These are phyloP conservation scores for Colletes gigas DNA, from an alignment of 1,140 invertebrate species.

Conservation along the genomic window DNA sequence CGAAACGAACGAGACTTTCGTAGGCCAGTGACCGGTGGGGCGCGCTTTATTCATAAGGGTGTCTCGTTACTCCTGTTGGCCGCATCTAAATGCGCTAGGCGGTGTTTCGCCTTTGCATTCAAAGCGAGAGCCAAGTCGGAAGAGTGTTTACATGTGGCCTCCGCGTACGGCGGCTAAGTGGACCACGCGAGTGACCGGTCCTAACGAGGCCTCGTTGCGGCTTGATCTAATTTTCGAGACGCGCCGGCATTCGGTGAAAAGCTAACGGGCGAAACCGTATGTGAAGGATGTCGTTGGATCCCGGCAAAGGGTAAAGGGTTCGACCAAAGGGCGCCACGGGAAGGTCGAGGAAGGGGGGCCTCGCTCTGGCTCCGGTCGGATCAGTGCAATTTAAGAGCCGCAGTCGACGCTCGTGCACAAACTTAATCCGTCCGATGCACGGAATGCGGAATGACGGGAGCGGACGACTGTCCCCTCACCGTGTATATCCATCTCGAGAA, in stretches of 20 bases:
- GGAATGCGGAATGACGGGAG: slow-evolving; percentile 53
- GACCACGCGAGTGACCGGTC: slow-evolving; percentile 40
- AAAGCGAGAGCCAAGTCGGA: slow-evolving; percentile 31
- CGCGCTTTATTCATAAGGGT: not conserved
- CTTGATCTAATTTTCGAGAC: slow-evolving; percentile 56
- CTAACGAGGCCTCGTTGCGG: slow-evolving; percentile 60
- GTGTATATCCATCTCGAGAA: slow-evolving; percentile 49
- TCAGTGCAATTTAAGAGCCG: slow-evolving; percentile 60
- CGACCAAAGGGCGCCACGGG: not conserved
- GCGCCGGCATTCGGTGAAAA: slow-evolving; percentile 9
- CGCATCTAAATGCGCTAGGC: slow-evolving; percentile 5
- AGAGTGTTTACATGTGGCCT: slow-evolving; percentile 25
- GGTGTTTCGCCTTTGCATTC: slow-evolving; percentile 19
- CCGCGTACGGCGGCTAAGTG: slow-evolving; percentile 10
- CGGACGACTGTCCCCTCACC: not conserved
- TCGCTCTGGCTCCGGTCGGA: slow-evolving; percentile 16
- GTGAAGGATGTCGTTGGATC: not conserved
- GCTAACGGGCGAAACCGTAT: slow-evolving; percentile 2
- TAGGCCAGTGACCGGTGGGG: not conserved
- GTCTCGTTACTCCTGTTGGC: slow-evolving; percentile 21
- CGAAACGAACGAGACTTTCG: not conserved
- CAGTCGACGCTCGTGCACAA: slow-evolving; percentile 53
- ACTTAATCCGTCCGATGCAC: slow-evolving; percentile 62
- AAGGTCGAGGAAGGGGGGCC: not conserved
- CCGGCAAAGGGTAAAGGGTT: not conserved